phyloP scores from a whole-genome alignment of 2,888 invertebrate species.

The Creontiades dilutus region DNA sequence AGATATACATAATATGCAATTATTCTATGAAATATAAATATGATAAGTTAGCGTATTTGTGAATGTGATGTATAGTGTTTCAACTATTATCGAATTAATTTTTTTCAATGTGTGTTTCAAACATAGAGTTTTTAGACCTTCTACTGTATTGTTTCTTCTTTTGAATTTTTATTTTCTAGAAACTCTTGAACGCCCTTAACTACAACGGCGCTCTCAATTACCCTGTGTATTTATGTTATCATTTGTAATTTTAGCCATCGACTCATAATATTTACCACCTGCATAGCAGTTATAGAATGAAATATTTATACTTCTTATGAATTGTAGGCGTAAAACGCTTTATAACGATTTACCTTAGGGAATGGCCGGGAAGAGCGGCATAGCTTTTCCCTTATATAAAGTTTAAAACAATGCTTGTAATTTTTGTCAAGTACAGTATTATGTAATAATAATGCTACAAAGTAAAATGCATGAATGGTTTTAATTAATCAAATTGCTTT shows the following conservation, averaged over 20 bases:
- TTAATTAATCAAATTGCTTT: slow-evolving; percentile 76
- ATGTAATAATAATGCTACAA: slow-evolving; percentile 76
- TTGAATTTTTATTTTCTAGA: slow-evolving; percentile 68
- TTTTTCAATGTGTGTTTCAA: slow-evolving; percentile 75
- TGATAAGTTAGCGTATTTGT: slow-evolving; percentile 75
- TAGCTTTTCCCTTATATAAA: slow-evolving; percentile 67
- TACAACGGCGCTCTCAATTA: slow-evolving; percentile 73
- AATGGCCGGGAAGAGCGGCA: slow-evolving; percentile 69
- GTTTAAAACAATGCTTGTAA: slow-evolving; percentile 75
- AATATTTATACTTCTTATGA: slow-evolving; percentile 74
- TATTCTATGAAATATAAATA: slow-evolving; percentile 72
- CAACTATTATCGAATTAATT: slow-evolving; percentile 73
- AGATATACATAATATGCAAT: slow-evolving; percentile 70
- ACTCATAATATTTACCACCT: slow-evolving; percentile 74
- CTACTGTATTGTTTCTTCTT: slow-evolving; percentile 72
- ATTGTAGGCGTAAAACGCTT: slow-evolving; percentile 75
- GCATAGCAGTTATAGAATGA: slow-evolving; percentile 76
- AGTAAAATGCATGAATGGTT: slow-evolving; percentile 76
- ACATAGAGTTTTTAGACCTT: slow-evolving; percentile 70
- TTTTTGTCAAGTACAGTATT: slow-evolving; percentile 76
- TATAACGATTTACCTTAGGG: slow-evolving; percentile 73
- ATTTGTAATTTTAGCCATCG: slow-evolving; percentile 74
- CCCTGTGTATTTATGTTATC: slow-evolving; percentile 74
- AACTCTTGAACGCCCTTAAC: slow-evolving; percentile 67
- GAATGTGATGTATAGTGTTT: slow-evolving; percentile 75